Conservation (phyloP, 1,140 invertebrate species). For the Drosophila subobscura region DNA sequence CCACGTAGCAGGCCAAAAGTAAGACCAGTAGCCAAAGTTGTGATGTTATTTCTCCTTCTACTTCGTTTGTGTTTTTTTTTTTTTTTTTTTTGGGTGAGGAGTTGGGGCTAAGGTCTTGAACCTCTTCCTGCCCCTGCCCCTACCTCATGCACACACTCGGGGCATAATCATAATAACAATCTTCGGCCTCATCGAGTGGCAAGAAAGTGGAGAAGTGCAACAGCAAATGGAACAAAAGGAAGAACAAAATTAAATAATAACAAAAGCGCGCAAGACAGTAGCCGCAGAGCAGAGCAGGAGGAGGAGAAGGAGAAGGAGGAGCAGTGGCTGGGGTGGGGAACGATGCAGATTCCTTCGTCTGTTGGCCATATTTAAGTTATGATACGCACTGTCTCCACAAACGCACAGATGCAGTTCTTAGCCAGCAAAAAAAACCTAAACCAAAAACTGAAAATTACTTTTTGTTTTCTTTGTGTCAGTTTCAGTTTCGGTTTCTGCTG, state of each 20-base stretch:
- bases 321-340: not conserved
- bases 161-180: constrained; percentile 55
- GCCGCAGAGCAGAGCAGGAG: constrained; percentile 16
- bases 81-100: constrained; percentile 20
- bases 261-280: constrained; percentile 75
- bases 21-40: constrained; percentile 78
- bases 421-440: constrained; percentile 22
- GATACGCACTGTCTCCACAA: constrained; percentile 20
- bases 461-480: constrained; percentile 26
- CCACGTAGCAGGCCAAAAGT: constrained; percentile 45
- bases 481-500: constrained; percentile 39
- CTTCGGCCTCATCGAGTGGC: constrained; percentile 53
- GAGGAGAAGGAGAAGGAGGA: not conserved
- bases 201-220: constrained; percentile 37
- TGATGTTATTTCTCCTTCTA: constrained; percentile 33
- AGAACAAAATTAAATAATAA: constrained; percentile 71
- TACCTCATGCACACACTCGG: not conserved
- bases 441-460: constrained; percentile 68
- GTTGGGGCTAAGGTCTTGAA: constrained; percentile 52
- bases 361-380: not conserved
- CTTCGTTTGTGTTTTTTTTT: constrained; percentile 16
- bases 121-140: constrained; percentile 41
- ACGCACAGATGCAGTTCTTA: not conserved
- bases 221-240: constrained; percentile 48
- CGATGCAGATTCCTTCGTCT: no score